Conservation (phyloP, 23 tunicate genomes). For the Halocynthia aurantium region DNA sequence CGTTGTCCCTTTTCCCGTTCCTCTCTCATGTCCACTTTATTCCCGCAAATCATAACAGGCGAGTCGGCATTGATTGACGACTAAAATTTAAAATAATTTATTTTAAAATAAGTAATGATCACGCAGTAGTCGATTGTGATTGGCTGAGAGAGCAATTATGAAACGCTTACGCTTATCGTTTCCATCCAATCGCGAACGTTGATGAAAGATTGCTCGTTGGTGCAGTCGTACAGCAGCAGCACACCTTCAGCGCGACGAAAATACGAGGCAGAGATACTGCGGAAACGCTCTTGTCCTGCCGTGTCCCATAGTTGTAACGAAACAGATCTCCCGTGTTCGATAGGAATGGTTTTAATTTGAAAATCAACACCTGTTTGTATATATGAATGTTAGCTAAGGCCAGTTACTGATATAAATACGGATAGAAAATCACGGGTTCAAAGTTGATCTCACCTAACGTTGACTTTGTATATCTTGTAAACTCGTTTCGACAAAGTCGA, state of each 20-base stretch:
- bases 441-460: constrained; percentile 56
- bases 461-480: constrained; percentile 29
- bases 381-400: not conserved
- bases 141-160: too few relatives aligned
- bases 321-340: constrained; percentile 34
- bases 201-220: constrained; percentile 53
- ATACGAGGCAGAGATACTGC: constrained; percentile 67
- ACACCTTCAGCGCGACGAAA: constrained; percentile 83
- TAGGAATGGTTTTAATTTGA: constrained; percentile 36
- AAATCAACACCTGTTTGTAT: constrained; percentile 71
- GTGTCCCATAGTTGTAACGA: constrained; percentile 88
- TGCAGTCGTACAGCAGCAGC: constrained; percentile 78
- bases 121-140: too few relatives aligned
- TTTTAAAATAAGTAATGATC: too few relatives aligned
- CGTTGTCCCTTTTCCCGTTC: constrained; percentile 7
- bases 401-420: not conserved
- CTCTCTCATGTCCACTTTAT: constrained; percentile 66
- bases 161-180: constrained; percentile 40
- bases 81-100: constrained; percentile 15
- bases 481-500: constrained; percentile 52
- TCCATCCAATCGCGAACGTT: constrained; percentile 95
- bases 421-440: not conserved
- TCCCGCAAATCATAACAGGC: constrained; percentile 81
- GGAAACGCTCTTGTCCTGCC: constrained; percentile 86
- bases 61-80: constrained; percentile 33